Conservation (phyloP, 2,888 invertebrate genomes). For the Sthenelais limicola region DNA sequence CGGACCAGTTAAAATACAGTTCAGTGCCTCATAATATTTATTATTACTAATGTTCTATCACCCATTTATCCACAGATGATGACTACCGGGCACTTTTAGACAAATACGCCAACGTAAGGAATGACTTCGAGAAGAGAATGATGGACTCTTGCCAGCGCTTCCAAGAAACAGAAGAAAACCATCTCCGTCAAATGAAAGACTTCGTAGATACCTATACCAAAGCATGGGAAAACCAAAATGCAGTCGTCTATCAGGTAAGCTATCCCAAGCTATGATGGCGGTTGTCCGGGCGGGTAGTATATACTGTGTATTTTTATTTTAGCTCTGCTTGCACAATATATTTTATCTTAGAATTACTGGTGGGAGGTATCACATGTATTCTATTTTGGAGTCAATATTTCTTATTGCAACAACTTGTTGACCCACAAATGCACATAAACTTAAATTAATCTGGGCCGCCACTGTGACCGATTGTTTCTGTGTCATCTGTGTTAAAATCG, state of each 20-base stretch:
- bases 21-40: too few species aligned
- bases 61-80: conserved; percentile 81
- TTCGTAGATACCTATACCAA: conserved; percentile 89
- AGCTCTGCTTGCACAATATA: background rate
- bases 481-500: too few species aligned
- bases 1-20: too few species aligned
- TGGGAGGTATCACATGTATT: background rate
- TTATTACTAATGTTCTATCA: too few species aligned
- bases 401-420: background rate
- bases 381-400: background rate
- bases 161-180: conserved; percentile 94
- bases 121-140: conserved; percentile 97
- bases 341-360: background rate
- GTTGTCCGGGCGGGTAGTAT: background rate
- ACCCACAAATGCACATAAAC: background rate
- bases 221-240: conserved; percentile 84
- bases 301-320: background rate
- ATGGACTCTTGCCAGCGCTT: conserved; percentile 79
- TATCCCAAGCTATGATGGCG: background rate
- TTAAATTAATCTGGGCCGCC: background rate
- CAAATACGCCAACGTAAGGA: conserved; percentile 91
- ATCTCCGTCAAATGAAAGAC: conserved; percentile 94
- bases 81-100: conserved; percentile 93
- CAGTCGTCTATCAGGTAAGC: conserved; percentile 80
- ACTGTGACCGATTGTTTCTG: too few species aligned